Conservation (phyloP, 2,888 invertebrate species). For the Dolichopus griseipennis region DNA sequence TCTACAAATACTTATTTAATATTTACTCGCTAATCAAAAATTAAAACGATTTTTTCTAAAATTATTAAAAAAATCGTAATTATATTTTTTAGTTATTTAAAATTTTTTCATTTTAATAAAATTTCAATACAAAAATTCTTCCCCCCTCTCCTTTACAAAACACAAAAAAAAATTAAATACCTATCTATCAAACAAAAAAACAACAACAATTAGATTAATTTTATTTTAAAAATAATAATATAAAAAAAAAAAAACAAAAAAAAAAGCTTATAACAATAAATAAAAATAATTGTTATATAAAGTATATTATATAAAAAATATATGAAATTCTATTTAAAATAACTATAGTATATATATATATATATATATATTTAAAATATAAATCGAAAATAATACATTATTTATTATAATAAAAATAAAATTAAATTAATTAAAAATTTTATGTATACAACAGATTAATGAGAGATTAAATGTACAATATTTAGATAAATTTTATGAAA, state of each 20-base stretch:
- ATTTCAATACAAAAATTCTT: too few relatives aligned
- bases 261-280: neutral
- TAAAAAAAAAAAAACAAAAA: neutral
- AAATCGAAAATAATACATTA: neutral
- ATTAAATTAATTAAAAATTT: neutral
- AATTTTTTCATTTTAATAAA: too few relatives aligned
- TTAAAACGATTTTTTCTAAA: too few relatives aligned
- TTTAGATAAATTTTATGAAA: conserved; percentile 4
- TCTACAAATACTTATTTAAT: too few relatives aligned
- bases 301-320: neutral
- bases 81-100: too few relatives aligned
- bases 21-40: too few relatives aligned
- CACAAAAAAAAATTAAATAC: too few relatives aligned
- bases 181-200: too few relatives aligned
- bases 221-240: neutral
- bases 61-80: too few relatives aligned
- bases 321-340: neutral
- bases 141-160: too few relatives aligned
- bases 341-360: neutral
- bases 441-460: conserved; percentile 1
- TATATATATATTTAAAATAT: neutral
- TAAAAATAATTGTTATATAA: neutral
- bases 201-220: neutral
- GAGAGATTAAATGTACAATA: neutral
- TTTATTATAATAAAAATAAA: neutral